These are phyloP conservation scores for Cataglyphis altisquamis DNA, from an alignment of 2,888 invertebrate species.

Conservation along the genomic window DNA sequence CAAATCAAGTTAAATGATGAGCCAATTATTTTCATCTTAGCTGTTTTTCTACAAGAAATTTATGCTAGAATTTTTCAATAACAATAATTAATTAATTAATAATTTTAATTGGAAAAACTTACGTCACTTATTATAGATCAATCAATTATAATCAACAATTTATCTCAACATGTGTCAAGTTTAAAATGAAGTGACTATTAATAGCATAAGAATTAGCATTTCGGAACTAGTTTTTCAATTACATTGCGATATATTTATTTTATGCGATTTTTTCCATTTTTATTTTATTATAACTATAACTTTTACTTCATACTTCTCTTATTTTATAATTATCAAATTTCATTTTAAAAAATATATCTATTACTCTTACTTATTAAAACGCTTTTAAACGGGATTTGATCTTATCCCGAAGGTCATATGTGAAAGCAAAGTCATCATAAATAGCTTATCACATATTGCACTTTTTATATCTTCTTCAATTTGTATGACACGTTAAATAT, in stretches of 20 bases:
- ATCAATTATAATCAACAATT: not conserved
- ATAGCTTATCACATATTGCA: constrained; percentile 11
- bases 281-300: not conserved
- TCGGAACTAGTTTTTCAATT: not conserved
- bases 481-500: not conserved
- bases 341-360: not conserved
- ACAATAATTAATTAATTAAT: not conserved
- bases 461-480: constrained; percentile 3
- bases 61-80: not conserved
- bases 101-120: not conserved
- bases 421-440: constrained; percentile 35
- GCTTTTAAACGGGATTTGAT: constrained; percentile 17
- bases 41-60: not conserved
- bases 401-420: constrained; percentile 38
- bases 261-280: not conserved
- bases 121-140: not conserved
- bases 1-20: not conserved
- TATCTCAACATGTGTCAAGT: not conserved
- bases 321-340: not conserved
- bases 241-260: not conserved
- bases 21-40: not conserved
- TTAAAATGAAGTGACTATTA: not conserved
- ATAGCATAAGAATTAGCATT: not conserved
- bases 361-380: not conserved
- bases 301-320: not conserved